phyloP scores from a whole-genome alignment of 2,797 vertebrate genomes.

The Onychomys leucogaster region DNA sequence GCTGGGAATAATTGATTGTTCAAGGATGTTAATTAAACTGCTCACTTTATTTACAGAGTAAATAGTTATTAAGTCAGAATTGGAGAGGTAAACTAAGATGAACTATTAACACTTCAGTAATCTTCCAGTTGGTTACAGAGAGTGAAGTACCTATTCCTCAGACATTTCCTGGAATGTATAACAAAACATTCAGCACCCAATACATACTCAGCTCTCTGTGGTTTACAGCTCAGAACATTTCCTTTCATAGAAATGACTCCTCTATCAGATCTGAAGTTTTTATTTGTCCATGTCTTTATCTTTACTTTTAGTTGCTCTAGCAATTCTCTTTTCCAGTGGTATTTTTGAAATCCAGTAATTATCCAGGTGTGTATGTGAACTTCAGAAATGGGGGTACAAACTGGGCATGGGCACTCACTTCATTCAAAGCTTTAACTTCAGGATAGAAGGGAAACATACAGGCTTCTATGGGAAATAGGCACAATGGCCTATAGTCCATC shows the following conservation, averaged over 20 bases:
- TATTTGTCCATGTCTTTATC: background rate
- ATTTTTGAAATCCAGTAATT: background rate
- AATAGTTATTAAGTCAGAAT: constrained; percentile 19
- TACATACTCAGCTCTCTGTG: background rate
- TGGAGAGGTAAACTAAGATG: background rate
- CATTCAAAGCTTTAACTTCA: background rate
- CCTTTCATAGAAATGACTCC: background rate
- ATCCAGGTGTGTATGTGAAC: background rate
- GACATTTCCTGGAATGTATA: background rate
- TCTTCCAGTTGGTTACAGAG: background rate
- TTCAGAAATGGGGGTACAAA: background rate
- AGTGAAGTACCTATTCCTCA: background rate
- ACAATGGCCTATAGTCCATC: background rate
- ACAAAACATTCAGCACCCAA: background rate
- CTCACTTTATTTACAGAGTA: constrained; percentile 25
- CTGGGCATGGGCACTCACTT: background rate
- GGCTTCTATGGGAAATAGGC: background rate
- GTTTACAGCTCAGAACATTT: background rate
- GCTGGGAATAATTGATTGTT: background rate
- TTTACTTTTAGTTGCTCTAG: background rate
- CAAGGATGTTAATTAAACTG: background rate
- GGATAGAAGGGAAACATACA: background rate
- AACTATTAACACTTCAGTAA: background rate
- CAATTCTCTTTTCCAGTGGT: background rate
- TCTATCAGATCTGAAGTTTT: background rate